Conservation (phyloP, 2,797 vertebrate species). For the Muscicapa comitata region DNA sequence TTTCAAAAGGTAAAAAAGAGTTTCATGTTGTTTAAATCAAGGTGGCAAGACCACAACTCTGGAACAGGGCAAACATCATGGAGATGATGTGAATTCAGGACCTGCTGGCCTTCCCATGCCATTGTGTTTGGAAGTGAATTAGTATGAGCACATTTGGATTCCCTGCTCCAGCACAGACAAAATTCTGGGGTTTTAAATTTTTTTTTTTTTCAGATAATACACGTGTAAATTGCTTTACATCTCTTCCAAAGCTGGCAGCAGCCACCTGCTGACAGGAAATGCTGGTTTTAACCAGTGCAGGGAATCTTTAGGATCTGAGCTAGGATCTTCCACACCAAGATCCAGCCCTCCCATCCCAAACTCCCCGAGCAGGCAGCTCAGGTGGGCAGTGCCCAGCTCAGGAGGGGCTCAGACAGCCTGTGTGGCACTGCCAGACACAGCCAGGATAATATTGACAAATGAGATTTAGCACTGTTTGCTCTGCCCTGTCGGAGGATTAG, state of each 20-base stretch:
- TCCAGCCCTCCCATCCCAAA: neutral
- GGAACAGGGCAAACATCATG: rapidly evolving
- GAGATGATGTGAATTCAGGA: neutral
- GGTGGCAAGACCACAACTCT: neutral
- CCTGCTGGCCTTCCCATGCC: neutral
- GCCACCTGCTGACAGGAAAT: neutral
- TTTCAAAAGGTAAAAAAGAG: neutral
- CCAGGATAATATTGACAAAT: neutral
- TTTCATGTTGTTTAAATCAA: neutral
- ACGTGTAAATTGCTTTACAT: neutral
- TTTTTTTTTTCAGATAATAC: neutral
- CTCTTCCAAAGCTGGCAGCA: neutral
- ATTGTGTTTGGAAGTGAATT: neutral
- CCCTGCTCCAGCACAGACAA: neutral
- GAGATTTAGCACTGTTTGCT: neutral
- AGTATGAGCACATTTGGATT: rapidly evolving
- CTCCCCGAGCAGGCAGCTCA: neutral
- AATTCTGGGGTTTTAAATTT: neutral
- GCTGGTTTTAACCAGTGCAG: neutral
- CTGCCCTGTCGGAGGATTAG: neutral
- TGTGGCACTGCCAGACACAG: neutral
- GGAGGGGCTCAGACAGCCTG: neutral
- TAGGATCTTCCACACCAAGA: neutral
- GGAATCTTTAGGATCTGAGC: neutral
- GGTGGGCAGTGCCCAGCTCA: neutral